These are phyloP conservation scores for Maccullochella peelii DNA, from an alignment of 2,113 vertebrate species.

Conservation along the genomic window DNA sequence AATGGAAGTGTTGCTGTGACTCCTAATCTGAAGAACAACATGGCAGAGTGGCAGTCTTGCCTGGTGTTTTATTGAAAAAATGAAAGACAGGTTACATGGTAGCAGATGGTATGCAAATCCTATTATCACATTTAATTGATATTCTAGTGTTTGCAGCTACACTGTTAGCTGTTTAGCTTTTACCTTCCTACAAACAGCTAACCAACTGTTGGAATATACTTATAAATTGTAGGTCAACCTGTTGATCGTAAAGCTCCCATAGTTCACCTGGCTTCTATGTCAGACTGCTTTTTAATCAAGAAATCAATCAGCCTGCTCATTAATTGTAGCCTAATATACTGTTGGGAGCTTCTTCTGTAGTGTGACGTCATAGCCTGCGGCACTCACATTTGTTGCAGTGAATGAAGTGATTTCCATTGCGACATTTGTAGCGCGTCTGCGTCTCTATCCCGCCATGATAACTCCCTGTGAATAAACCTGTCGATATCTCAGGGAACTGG, in stretches of 20 bases:
- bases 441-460: conserved; percentile 3
- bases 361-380: neutral
- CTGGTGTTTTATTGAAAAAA: neutral
- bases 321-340: neutral
- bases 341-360: neutral
- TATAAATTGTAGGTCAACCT: neutral
- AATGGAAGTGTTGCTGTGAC: too few species aligned
- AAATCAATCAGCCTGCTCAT: conserved; percentile 19
- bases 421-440: neutral
- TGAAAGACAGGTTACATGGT: neutral
- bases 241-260: too few species aligned
- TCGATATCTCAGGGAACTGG: conserved; percentile 40
- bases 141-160: conserved; percentile 5
- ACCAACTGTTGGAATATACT: neutral
- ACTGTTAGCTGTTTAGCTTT: neutral
- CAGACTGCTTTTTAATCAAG: conserved; percentile 15
- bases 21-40: neutral
- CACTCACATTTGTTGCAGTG: neutral
- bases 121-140: neutral
- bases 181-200: neutral
- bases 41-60: neutral
- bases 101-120: conserved; percentile 5
- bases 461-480: conserved; percentile 62
- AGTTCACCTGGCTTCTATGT: neutral
- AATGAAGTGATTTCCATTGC: conserved; percentile 13